Percentiles rank a stretch among this genome's conserved stretches.
Conservation (phyloP, 2,797 vertebrate genomes). For the Vipera ursinii region DNA sequence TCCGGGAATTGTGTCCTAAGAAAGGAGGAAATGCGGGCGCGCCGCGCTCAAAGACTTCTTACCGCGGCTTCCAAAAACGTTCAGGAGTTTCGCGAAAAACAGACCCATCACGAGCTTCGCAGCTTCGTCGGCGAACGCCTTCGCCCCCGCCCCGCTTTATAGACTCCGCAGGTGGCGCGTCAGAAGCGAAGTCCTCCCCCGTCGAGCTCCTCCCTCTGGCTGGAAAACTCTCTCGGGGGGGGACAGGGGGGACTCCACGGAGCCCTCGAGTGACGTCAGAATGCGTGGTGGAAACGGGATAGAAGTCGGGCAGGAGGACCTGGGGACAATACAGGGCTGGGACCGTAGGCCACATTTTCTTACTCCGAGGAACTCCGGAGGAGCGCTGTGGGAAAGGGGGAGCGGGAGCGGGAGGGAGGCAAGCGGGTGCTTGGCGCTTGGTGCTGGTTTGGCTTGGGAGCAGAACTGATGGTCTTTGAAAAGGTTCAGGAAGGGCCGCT, state of each 20-base stretch:
- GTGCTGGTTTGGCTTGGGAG: not conserved
- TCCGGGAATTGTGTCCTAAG: not conserved
- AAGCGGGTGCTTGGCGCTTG: not conserved
- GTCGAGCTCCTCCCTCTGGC: not conserved
- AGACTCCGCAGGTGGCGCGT: conserved; percentile 43
- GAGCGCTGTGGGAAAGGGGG: not conserved
- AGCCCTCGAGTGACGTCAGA: conserved; percentile 13
- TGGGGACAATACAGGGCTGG: conserved; percentile 25
- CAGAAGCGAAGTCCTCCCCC: too few relatives aligned
- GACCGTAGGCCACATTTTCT: not conserved
- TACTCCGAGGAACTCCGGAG: not conserved
- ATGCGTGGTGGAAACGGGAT: not conserved
- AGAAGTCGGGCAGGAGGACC: not conserved
- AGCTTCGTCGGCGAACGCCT: not conserved
- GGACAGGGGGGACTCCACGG: not conserved
- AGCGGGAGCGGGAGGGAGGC: conserved; percentile 3
- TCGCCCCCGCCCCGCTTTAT: not conserved
- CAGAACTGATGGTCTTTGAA: not conserved
- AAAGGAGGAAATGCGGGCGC: not conserved
- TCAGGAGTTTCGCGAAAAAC: conserved; percentile 50
- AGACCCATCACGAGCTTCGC: conserved; percentile 23
- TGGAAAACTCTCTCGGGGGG: not conserved
- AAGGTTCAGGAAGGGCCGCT: not conserved
- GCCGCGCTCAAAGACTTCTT: not conserved
- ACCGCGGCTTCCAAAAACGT: conserved; percentile 59